Percentiles rank a stretch among this genome's conserved stretches.
Conservation (phyloP, 2,113 vertebrate species). For the Stomatorhinus ivindoensis region DNA sequence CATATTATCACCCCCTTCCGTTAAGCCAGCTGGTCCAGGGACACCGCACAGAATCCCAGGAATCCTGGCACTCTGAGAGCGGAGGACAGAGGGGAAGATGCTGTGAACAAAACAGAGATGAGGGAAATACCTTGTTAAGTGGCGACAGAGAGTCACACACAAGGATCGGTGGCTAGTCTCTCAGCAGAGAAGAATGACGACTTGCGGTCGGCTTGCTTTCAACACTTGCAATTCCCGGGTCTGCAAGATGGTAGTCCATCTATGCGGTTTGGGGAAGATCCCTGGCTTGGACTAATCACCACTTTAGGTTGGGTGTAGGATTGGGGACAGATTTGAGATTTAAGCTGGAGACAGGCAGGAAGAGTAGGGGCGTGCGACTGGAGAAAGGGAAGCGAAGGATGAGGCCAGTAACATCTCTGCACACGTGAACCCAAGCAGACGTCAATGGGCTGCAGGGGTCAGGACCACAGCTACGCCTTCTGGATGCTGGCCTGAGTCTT, state of each 20-base stretch:
- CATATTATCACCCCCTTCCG: neutral
- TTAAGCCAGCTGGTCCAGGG: slow-evolving; percentile 7
- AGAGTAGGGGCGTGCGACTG: neutral
- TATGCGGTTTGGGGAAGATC: neutral
- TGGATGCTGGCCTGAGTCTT: neutral
- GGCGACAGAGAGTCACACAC: slow-evolving; percentile 9
- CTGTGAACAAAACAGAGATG: neutral
- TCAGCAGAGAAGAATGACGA: slow-evolving; percentile 26
- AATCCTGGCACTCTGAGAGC: neutral
- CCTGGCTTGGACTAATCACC: neutral
- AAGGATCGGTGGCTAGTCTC: slow-evolving; percentile 14
- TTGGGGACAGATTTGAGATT: neutral
- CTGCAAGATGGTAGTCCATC: neutral
- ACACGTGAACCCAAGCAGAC: too few species aligned
- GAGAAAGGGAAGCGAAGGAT: neutral
- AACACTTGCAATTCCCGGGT: neutral
- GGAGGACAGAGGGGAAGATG: neutral
- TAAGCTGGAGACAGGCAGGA: neutral
- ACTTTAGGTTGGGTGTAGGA: neutral
- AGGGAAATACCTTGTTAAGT: slow-evolving; percentile 8
- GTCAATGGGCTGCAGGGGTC: neutral
- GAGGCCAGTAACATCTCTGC: neutral
- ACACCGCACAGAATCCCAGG: slow-evolving; percentile 23
- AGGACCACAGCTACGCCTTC: neutral
- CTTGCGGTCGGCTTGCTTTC: slow-evolving; percentile 18